Evolutionary conservation across 2,888 invertebrate genomes (phyloP).

Genomic region (Latrodectus hesperus): DNA sequence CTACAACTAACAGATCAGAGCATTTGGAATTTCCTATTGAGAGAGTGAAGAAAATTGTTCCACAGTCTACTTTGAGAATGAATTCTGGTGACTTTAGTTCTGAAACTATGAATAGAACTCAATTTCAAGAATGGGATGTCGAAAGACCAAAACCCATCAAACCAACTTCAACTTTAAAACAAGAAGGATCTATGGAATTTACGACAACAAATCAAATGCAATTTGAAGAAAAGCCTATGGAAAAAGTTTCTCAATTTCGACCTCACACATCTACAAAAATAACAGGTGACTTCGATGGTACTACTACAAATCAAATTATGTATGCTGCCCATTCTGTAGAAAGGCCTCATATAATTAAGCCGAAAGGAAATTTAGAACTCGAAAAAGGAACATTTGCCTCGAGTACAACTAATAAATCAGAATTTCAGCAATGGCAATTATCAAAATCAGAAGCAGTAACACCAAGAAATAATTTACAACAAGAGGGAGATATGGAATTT

Average conservation of each 20-base stretch:
- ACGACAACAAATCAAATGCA: slow-evolving; percentile 57
- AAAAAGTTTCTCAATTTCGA: slow-evolving; percentile 48
- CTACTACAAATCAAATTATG: slow-evolving; percentile 56
- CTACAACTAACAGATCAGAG: slow-evolving; percentile 54
- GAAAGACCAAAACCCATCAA: slow-evolving; percentile 58
- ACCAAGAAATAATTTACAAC: slow-evolving; percentile 63
- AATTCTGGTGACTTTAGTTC: slow-evolving; percentile 44
- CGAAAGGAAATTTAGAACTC: slow-evolving; percentile 40
- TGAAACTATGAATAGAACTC: slow-evolving; percentile 54
- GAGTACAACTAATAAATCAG: slow-evolving; percentile 43
- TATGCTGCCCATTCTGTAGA: slow-evolving; percentile 11
- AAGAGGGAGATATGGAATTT: slow-evolving; percentile 51
- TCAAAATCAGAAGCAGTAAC: slow-evolving; percentile 40
- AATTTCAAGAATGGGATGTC: slow-evolving; percentile 56
- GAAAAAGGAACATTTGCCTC: slow-evolving; percentile 40
- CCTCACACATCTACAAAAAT: slow-evolving; percentile 57
- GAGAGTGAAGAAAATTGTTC: slow-evolving; percentile 49
- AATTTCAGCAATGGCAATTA: slow-evolving; percentile 66
- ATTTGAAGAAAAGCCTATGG: slow-evolving; percentile 57
- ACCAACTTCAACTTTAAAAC: slow-evolving; percentile 26
- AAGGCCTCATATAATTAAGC: slow-evolving; percentile 46
- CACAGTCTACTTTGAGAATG: slow-evolving; percentile 54
- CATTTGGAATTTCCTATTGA: slow-evolving; percentile 40
- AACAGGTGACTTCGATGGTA: slow-evolving; percentile 64
- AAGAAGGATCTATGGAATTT: slow-evolving; percentile 62